Base-by-base conservation (phyloP, 2,113 vertebrate genomes). In the Cottus gobio region DNA sequence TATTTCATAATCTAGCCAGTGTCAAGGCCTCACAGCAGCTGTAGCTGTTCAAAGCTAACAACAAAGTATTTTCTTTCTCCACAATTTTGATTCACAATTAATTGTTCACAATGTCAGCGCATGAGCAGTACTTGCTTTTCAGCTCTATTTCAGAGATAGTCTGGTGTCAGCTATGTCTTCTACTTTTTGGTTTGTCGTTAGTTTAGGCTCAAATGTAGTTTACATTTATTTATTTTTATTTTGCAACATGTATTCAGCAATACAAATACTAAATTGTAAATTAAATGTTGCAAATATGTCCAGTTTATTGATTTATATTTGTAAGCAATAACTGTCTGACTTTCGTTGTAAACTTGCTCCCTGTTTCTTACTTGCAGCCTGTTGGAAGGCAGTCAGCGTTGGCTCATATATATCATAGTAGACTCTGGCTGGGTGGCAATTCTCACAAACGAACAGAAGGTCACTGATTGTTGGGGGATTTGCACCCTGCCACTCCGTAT, bases 331-430 rank as follows among this genome's bases (percentile, higher is more conserved):
- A 20, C n/a, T 28, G 7, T 20, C 16, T 31, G 39, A 66, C 26
- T 26, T 73, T 11, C 1, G 1, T 13, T 50, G 24, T 13, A 37
- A 37, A 26, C 3, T 12, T 11, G 6, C 7, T 15, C 5, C 22
- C 44, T 26, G 31, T 30, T 50, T 48, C 46, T 86, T 91, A 96
- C 95, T 58, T 15, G 91, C 93, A 24, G 92, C 91, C 78, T 95
- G 44, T 91, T 95, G 96, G 71, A 97, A 96, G 54, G 90, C 84
- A 0, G 96, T 95, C 63, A 96, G 90, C 31, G 95, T 86, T 0
- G 96, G 96, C 34, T 97, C 96, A 4, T 95, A 96, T 68, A 97
- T 94, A 80, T 97, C 96, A 1, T 97, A 96, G 91, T 96, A 97
- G 88, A 96, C 91, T 66, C 93, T 83, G 69, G 94, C 82, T 16